phyloP scores from a whole-genome alignment of 2,113 vertebrate genomes.

The Pongo abelii region DNA sequence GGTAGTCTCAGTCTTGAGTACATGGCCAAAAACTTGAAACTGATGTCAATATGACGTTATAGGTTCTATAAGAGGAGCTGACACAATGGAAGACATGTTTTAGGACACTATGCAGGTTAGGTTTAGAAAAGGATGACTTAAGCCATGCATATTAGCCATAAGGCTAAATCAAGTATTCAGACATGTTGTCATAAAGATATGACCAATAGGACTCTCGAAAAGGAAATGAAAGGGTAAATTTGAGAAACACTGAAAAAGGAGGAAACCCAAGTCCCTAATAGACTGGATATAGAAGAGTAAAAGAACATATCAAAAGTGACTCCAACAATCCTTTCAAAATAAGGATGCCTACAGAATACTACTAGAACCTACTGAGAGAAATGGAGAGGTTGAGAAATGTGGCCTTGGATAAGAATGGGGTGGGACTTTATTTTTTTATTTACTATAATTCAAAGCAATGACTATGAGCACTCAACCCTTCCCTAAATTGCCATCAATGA shows the following conservation, averaged over 20 bases:
- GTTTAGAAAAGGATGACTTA: not conserved
- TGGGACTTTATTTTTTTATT: not conserved
- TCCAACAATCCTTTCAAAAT: not conserved
- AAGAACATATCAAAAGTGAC: not conserved
- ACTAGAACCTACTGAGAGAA: not conserved
- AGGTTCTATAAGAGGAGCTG: not conserved
- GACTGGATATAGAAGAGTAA: not conserved
- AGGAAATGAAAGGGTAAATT: not conserved
- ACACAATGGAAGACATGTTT: not conserved
- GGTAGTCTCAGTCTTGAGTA: not conserved
- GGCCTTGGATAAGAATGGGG: accelerated
- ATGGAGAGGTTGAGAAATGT: not conserved
- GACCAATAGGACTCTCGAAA: not conserved
- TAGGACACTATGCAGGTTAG: not conserved
- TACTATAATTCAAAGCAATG: not conserved
- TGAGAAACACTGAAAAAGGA: not conserved
- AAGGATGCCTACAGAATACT: not conserved
- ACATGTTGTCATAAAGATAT: not conserved
- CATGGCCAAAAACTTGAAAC: not conserved
- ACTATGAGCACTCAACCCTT: not conserved
- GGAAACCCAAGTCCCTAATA: not conserved
- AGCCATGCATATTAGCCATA: not conserved
- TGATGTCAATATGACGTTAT: not conserved
- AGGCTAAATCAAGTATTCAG: not conserved
- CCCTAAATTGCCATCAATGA: not conserved